phyloP scores from a whole-genome alignment of 2,113 vertebrate genomes.

The Theristicus caerulescens region DNA sequence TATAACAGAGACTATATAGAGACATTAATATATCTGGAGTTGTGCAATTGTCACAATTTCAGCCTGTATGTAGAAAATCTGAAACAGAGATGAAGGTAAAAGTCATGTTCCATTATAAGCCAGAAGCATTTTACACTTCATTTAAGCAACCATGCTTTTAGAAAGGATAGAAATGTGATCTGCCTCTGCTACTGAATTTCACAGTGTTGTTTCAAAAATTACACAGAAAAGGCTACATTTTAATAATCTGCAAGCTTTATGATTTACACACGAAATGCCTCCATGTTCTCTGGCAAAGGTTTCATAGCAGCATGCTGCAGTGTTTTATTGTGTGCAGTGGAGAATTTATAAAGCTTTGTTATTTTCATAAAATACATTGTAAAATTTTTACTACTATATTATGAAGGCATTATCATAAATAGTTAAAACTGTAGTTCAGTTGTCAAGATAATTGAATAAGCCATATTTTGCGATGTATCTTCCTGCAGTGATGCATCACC shows the following conservation, averaged over 20 bases:
- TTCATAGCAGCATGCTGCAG: background rate
- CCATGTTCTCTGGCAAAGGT: background rate
- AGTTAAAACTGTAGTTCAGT: background rate
- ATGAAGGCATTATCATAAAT: background rate
- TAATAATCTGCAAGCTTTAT: background rate
- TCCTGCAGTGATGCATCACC: background rate
- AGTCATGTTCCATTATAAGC: background rate
- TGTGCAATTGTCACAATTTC: background rate
- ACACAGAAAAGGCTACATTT: background rate
- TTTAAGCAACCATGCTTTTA: background rate
- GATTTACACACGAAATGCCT: background rate
- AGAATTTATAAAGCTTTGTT: background rate
- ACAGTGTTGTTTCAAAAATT: background rate
- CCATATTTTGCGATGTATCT: background rate
- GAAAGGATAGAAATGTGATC: background rate
- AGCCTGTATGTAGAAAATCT: background rate
- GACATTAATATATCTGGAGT: background rate
- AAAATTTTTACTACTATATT: constrained; percentile 6
- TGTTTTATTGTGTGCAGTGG: background rate
- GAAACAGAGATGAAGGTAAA: background rate
- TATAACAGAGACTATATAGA: background rate
- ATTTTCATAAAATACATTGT: constrained; percentile 7
- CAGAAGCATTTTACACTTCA: background rate
- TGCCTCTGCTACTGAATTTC: background rate
- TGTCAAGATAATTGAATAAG: background rate